Conservation (phyloP, 2,888 invertebrate species). For the Ditylenchus weischeri region DNA sequence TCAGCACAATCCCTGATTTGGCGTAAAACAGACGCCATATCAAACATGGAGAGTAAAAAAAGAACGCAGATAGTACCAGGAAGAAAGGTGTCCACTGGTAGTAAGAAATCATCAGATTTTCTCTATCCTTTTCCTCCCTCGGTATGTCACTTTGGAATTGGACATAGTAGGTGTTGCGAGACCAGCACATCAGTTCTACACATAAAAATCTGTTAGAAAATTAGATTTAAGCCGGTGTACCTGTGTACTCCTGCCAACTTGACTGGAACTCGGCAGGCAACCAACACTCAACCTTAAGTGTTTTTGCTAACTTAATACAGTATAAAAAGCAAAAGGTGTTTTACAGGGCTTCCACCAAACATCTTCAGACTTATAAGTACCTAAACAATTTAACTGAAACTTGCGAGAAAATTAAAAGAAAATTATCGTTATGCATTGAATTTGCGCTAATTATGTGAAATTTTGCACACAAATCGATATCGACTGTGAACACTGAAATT, state of each 20-base stretch:
- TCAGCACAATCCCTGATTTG: conserved; percentile 48
- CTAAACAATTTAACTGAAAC: conserved; percentile 26
- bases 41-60: conserved; percentile 59
- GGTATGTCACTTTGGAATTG: conserved; percentile 51
- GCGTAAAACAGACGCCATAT: conserved; percentile 45
- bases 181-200: conserved; percentile 46
- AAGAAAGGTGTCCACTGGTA: conserved; percentile 25
- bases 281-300: conserved; percentile 45
- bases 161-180: conserved; percentile 57
- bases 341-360: conserved; percentile 53
- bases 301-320: background rate
- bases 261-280: conserved; percentile 55
- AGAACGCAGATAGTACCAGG: conserved; percentile 55
- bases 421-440: no score
- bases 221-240: conserved; percentile 21
- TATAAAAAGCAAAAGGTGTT: background rate
- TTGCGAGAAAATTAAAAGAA: no score
- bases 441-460: no score
- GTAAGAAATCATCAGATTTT: conserved; percentile 6
- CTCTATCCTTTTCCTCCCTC: conserved; percentile 37
- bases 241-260: conserved; percentile 57
- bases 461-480: no score
- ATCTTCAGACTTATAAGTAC: conserved; percentile 55
- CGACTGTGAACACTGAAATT: no score
- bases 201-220: background rate